Conservation (phyloP, 2,113 vertebrate genomes). For the Piaya cayana region DNA sequence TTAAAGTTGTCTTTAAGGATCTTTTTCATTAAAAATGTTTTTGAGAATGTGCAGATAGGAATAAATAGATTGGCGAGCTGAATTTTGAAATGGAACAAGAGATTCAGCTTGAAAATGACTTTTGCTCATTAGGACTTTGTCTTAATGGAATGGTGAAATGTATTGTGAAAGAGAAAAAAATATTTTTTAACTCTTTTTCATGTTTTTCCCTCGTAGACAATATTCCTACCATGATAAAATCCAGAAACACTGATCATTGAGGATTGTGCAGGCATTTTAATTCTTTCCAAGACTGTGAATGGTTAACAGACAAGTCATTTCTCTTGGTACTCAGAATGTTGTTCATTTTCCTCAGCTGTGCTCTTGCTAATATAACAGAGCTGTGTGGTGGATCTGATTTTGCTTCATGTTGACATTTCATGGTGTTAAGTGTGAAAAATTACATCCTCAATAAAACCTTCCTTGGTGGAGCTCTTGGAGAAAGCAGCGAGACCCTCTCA, state of each 20-base stretch:
- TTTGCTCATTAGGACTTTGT: background rate
- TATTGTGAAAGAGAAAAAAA: background rate
- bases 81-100: background rate
- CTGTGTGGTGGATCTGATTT: background rate
- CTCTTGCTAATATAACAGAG: background rate
- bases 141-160: background rate
- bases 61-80: background rate
- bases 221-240: background rate
- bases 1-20: background rate
- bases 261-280: conserved; percentile 53
- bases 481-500: background rate
- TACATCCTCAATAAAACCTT: background rate
- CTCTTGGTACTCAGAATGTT: conserved; percentile 1
- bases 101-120: background rate
- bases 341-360: conserved; percentile 5
- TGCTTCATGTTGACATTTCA: background rate
- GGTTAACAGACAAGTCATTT: conserved; percentile 62
- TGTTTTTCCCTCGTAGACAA: background rate
- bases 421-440: background rate
- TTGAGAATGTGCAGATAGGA: conserved; percentile 32
- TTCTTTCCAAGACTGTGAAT: conserved; percentile 61
- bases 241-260: background rate
- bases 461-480: background rate
- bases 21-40: background rate
- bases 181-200: background rate